A percentile compares a stretch with the other conserved stretches of the same genome.
Conservation (phyloP, 2,113 vertebrate genomes). For the Hydropotes inermis region DNA sequence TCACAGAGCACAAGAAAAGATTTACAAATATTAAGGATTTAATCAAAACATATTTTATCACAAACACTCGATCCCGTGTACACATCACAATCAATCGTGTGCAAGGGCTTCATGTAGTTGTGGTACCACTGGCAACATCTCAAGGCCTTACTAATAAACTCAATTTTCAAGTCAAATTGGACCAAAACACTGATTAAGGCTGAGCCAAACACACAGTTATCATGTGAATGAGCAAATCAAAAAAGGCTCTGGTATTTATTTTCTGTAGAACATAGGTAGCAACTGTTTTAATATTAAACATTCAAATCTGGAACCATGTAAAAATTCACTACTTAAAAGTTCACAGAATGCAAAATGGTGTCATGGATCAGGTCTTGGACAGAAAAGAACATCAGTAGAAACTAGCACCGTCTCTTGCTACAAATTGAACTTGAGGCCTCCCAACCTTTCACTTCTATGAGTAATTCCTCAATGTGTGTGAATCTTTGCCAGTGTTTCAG, state of each 20-base stretch:
- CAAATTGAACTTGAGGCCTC: background rate
- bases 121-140: background rate
- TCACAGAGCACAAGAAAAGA: background rate
- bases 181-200: background rate
- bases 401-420: background rate
- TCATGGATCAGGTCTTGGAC: background rate
- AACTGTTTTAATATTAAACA: background rate
- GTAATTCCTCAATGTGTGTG: background rate
- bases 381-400: background rate
- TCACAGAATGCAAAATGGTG: background rate
- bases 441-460: background rate
- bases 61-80: background rate
- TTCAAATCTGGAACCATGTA: background rate
- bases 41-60: background rate
- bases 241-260: background rate
- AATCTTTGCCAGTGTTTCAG: background rate
- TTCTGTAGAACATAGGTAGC: background rate
- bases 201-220: background rate
- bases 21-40: background rate
- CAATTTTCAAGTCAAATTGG: background rate
- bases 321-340: background rate
- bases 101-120: background rate
- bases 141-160: background rate
- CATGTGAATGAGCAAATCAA: background rate
- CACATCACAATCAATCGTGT: rapidly evolving